Evolutionary conservation across 2,113 vertebrate species (phyloP).

Genomic region (Mustela nigripes): DNA sequence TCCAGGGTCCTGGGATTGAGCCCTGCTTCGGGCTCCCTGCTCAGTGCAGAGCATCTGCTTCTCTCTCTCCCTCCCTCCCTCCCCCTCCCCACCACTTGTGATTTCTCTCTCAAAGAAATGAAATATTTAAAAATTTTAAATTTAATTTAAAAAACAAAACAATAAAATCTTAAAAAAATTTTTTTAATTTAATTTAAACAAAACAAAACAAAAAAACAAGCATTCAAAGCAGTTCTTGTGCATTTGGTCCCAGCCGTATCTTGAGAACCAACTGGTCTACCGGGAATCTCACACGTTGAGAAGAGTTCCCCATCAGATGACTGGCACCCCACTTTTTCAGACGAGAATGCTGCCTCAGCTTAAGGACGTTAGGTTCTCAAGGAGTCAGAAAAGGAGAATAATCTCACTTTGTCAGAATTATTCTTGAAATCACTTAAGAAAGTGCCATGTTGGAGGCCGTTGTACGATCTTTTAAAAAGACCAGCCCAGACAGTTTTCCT

Average conservation of each 20-base stretch:
- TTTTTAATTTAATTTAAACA: not conserved
- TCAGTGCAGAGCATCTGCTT: not conserved
- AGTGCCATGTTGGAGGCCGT: not conserved
- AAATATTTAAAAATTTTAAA: not conserved
- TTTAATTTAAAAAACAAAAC: too few relatives aligned
- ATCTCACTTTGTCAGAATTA: not conserved
- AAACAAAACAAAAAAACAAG: not conserved
- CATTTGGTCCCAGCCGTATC: too few relatives aligned
- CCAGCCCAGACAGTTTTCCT: not conserved
- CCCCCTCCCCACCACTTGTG: not conserved
- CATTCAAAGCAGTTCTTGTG: not conserved
- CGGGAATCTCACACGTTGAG: not conserved
- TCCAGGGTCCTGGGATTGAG: not conserved
- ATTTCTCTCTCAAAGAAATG: not conserved
- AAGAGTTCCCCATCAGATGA: not conserved
- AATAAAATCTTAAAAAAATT: not conserved
- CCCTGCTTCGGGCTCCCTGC: not conserved
- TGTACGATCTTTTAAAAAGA: constrained; percentile 17
- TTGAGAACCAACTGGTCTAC: not conserved
- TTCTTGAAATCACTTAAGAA: constrained; percentile 19
- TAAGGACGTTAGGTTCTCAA: not conserved
- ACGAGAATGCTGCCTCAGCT: not conserved
- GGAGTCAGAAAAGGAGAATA: not conserved
- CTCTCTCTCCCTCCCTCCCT: not conserved
- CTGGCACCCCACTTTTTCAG: not conserved